phyloP scores from a whole-genome alignment of 37 sponge, comb jelly and placozoan genomes.

The Haliclona indistincta region DNA sequence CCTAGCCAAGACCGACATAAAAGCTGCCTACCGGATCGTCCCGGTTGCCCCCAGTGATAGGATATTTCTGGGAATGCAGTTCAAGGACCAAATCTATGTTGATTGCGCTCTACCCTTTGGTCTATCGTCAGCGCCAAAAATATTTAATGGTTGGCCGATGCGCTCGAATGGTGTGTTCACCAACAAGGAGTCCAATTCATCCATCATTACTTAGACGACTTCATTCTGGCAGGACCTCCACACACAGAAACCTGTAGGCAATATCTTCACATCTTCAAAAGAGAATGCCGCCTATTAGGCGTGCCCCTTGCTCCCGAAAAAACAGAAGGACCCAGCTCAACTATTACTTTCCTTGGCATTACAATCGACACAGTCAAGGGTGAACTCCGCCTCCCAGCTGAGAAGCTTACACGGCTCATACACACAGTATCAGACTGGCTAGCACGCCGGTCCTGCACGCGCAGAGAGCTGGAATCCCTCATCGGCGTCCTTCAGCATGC shows the following conservation, averaged over 20 bases:
- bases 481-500: constrained; percentile 37
- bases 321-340: constrained; percentile 36
- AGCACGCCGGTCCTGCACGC: constrained; percentile 1
- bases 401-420: constrained; percentile 25
- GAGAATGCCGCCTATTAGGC: constrained; percentile 23
- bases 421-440: constrained; percentile 3
- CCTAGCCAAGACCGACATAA: constrained; percentile 45
- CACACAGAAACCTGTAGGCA: constrained; percentile 9
- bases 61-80: constrained; percentile 35
- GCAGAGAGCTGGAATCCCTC: constrained; percentile 24
- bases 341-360: constrained; percentile 29
- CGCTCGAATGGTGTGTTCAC: constrained; percentile 16
- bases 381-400: constrained; percentile 41
- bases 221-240: constrained; percentile 30
- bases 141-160: constrained; percentile 52
- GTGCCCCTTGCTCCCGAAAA: constrained; percentile 55
- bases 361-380: too few relatives aligned
- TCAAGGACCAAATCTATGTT: constrained; percentile 11
- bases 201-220: constrained; percentile 54
- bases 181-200: constrained; percentile 2
- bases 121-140: constrained; percentile 45
- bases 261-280: background rate
- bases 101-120: constrained; percentile 40
- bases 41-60: constrained; percentile 38
- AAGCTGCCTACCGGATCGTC: constrained; percentile 39